Evolutionary conservation across 2,113 vertebrate genomes (phyloP).

Genomic region (Megaleporinus macrocephalus): DNA sequence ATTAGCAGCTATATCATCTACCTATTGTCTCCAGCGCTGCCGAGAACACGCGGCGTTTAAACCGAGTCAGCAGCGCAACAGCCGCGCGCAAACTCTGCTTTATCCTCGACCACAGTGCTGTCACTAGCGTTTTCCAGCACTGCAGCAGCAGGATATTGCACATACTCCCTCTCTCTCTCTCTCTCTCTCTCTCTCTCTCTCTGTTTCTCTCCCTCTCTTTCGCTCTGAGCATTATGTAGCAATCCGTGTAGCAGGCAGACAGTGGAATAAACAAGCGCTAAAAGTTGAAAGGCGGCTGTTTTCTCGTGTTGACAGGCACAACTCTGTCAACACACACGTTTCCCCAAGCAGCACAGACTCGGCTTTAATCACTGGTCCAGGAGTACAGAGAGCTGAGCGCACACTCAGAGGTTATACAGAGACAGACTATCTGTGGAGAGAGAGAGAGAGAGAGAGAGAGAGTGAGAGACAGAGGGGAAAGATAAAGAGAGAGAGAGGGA

Average conservation of each 20-base stretch:
- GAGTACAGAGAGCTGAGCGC: background rate
- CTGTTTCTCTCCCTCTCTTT: too few relatives aligned
- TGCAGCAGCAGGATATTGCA: background rate
- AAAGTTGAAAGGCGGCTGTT: slow-evolving; percentile 36
- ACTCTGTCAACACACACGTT: slow-evolving; percentile 30
- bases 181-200: too few relatives aligned
- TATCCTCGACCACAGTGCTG: slow-evolving; percentile 31
- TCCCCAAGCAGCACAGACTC: slow-evolving; percentile 19
- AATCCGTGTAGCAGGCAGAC: slow-evolving; percentile 31
- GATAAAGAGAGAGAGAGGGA: slow-evolving; percentile 8
- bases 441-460: background rate
- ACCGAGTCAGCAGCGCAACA: slow-evolving; percentile 25
- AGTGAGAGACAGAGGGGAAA: slow-evolving; percentile 23
- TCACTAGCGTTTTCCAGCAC: slow-evolving; percentile 23
- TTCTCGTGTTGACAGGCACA: slow-evolving; percentile 30
- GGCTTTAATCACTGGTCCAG: slow-evolving; percentile 38
- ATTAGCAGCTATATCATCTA: slow-evolving; percentile 48
- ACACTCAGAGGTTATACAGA: slow-evolving; percentile 28
- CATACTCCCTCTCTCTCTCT: slow-evolving; percentile 1
- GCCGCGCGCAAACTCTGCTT: slow-evolving; percentile 15
- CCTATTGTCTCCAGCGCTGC: slow-evolving; percentile 44
- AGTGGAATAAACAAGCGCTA: slow-evolving; percentile 1
- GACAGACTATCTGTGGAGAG: background rate
- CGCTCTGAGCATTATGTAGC: slow-evolving; percentile 28
- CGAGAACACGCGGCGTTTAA: slow-evolving; percentile 27